Evolutionary conservation across 2,888 invertebrate species (phyloP), one percentile per base, ranked within the genome.

Genomic region (Halictus ligatus): DNA sequence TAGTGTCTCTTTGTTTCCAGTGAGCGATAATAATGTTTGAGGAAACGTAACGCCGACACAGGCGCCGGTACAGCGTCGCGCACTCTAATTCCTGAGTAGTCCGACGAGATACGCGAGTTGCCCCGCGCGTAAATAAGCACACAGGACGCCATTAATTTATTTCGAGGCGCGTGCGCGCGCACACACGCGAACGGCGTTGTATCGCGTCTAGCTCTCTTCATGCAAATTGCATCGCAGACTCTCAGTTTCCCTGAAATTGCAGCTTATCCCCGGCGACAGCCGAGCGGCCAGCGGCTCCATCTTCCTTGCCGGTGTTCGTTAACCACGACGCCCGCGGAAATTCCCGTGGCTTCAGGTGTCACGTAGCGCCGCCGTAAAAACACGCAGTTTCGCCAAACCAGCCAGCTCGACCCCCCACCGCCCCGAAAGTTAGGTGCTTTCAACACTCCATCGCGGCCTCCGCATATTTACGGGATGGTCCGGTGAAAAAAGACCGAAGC

Each of bases 271-370:
- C 35, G 48, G 69, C 74, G 77, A 77, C 76, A 54, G 54, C 58
- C 73, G 2, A 50, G 46, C 48, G 54, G 29, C 50, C 75, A 29
- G 35, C 71, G 77, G 69, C 84, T 84, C 74, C 77, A 40, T 60
- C 48, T 75, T 81, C 25, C 74, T 64, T 67, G 76, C 72, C 72
- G 46, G 15, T 76, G 83, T 83, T 84, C 84, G 84, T 84, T 84
- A 84, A 60, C 84, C 29, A 29, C 79, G 58, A 35, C 13, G 71
- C 60, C 25, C 58, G 25, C 58, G 60, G 58, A 84, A 78, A 78
- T 78, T 84, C 29, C 43, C 74, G 74, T 71, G 69, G 84, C 69
- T 84, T 75, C 84, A 60, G 78, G 50, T 60, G 78, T 75, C 77
- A 78, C 74, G 78, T 50, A 71, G 21, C 74, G 58, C 21, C 69